Conservation (phyloP, 2,113 vertebrate genomes). For the Hippocampus mohnikei region DNA sequence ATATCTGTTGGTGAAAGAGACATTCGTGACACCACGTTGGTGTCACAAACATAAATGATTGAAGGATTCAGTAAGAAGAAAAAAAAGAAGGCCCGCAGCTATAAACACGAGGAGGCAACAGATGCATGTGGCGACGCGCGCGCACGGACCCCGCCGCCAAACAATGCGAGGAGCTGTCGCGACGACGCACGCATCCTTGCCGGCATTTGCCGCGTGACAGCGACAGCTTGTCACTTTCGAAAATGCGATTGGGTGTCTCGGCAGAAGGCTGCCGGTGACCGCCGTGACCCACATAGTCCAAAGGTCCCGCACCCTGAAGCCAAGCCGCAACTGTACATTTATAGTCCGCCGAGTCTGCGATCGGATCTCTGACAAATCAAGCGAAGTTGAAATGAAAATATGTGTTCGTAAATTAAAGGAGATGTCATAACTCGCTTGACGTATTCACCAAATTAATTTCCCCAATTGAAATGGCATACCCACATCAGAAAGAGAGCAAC, state of each 20-base stretch:
- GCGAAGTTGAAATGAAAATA: too few relatives aligned
- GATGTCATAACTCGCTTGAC: too few relatives aligned
- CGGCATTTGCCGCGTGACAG: background rate
- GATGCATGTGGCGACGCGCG: conserved; percentile 16
- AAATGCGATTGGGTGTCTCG: background rate
- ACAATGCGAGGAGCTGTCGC: conserved; percentile 6
- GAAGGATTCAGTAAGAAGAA: conserved; percentile 27
- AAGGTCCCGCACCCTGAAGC: background rate
- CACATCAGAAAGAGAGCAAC: background rate
- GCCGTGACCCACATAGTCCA: background rate
- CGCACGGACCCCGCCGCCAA: conserved; percentile 25
- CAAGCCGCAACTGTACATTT: background rate
- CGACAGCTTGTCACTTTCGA: background rate
- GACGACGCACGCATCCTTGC: background rate
- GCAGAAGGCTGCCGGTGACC: background rate
- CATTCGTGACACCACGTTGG: background rate
- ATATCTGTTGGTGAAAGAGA: too few relatives aligned
- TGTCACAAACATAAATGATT: background rate
- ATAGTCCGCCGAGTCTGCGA: background rate
- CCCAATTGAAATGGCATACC: too few relatives aligned
- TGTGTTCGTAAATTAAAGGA: too few relatives aligned
- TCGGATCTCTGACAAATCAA: background rate
- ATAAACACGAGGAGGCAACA: conserved; percentile 33
- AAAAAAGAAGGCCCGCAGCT: conserved; percentile 35
- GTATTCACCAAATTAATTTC: too few relatives aligned